These are phyloP conservation scores for Sardinella longiceps DNA, from an alignment of 2,797 vertebrate species.

Conservation along the genomic window DNA sequence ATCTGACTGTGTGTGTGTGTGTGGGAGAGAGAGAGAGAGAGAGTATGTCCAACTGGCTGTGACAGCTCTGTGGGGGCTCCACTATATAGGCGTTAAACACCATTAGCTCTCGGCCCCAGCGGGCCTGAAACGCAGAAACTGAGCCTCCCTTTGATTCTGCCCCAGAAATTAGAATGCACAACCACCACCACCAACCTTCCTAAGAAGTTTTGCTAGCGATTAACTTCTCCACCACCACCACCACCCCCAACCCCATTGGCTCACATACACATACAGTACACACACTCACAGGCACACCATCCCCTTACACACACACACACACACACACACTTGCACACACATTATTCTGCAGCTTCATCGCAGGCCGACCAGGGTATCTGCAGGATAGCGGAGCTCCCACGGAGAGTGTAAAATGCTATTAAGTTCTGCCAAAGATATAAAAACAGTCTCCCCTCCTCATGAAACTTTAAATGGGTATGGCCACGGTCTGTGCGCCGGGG, in stretches of 20 bases:
- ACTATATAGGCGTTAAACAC: not conserved
- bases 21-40: not conserved
- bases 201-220: not conserved
- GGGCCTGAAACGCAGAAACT: not conserved
- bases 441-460: slow-evolving; percentile 26
- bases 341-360: not conserved
- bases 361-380: not conserved
- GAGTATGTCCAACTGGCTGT: not conserved
- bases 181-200: not conserved
- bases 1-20: not conserved
- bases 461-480: slow-evolving; percentile 15
- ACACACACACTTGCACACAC: not conserved
- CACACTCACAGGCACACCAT: not conserved
- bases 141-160: not conserved
- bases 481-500: not conserved
- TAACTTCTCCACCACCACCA: not conserved
- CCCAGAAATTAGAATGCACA: not conserved
- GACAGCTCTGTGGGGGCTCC: not conserved
- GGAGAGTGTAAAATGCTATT: slow-evolving; percentile 25
- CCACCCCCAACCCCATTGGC: not conserved
- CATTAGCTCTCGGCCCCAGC: not conserved
- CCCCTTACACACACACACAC: not conserved
- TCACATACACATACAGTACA: not conserved
- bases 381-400: not conserved
- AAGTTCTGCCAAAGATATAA: slow-evolving; percentile 23